These are phyloP conservation scores for Campopleginae sp. DNA, from an alignment of 2,888 invertebrate species.

Conservation along the genomic window DNA sequence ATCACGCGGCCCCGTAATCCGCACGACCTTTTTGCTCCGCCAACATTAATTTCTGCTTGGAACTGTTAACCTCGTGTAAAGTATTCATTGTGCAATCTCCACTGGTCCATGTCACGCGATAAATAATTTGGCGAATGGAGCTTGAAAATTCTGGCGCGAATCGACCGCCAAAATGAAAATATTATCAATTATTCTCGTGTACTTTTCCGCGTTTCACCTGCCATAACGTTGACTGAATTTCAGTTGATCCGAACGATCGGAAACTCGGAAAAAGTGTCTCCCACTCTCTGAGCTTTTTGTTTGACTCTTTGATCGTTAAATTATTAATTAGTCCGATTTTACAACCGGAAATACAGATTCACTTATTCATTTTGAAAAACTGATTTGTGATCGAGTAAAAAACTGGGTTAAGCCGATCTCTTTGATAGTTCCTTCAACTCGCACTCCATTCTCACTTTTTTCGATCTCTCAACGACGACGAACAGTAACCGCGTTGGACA, in stretches of 20 bases:
- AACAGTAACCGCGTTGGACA: slow-evolving; percentile 49
- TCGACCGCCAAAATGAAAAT: too few relatives aligned
- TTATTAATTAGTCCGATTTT: not conserved
- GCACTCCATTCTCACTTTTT: slow-evolving; percentile 9
- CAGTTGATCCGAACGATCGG: too few relatives aligned
- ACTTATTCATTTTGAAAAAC: not conserved
- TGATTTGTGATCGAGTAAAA: not conserved
- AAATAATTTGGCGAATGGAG: too few relatives aligned
- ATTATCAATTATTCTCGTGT: too few relatives aligned
- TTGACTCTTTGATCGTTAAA: too few relatives aligned
- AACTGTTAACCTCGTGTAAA: not conserved
- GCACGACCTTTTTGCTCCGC: not conserved
- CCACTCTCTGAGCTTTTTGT: too few relatives aligned
- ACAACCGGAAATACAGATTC: not conserved
- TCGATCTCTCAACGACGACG: slow-evolving; percentile 30
- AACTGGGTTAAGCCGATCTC: slow-evolving; percentile 6
- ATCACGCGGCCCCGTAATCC: not conserved
- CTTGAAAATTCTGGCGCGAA: too few relatives aligned
- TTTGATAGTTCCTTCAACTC: slow-evolving; percentile 16
- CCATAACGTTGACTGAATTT: too few relatives aligned
- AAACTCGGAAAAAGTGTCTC: too few relatives aligned
- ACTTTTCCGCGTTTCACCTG: too few relatives aligned
- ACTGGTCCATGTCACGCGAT: not conserved
- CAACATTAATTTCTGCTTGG: not conserved
- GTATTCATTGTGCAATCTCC: not conserved